A percentile compares a stretch with the other conserved stretches of the same genome.
Evolutionary conservation across 2,113 vertebrate genomes (phyloP).

Genomic region (Odocoileus virginianus): DNA sequence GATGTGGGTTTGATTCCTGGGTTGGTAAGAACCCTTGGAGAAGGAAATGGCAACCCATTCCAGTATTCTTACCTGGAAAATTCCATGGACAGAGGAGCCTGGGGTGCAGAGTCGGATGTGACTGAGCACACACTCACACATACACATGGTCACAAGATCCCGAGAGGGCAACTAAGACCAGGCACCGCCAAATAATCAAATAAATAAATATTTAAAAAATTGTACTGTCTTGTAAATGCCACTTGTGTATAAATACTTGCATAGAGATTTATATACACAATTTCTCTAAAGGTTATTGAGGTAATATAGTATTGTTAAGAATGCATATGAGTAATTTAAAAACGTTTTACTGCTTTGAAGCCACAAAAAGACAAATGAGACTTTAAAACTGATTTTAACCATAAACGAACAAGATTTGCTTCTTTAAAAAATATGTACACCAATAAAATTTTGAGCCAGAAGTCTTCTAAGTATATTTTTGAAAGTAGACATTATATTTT

Average conservation of each 20-base stretch:
- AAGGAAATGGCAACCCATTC: background rate
- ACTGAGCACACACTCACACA: background rate
- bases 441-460: background rate
- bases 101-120: background rate
- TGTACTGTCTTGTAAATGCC: background rate
- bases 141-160: background rate
- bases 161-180: background rate
- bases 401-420: background rate
- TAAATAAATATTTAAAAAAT: background rate
- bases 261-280: background rate
- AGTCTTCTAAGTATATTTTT: background rate
- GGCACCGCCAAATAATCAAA: background rate
- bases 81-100: background rate
- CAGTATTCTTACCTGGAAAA: background rate
- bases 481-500: background rate
- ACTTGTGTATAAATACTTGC: background rate
- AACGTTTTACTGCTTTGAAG: background rate
- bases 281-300: background rate
- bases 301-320: background rate
- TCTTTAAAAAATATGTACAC: background rate
- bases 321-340: background rate
- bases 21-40: background rate
- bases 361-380: background rate
- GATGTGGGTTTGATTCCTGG: background rate
- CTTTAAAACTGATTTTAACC: background rate